Evolutionary conservation across 2,797 vertebrate genomes (phyloP), one percentile per base, ranked within the genome.

Genomic region (Falco cherrug): DNA sequence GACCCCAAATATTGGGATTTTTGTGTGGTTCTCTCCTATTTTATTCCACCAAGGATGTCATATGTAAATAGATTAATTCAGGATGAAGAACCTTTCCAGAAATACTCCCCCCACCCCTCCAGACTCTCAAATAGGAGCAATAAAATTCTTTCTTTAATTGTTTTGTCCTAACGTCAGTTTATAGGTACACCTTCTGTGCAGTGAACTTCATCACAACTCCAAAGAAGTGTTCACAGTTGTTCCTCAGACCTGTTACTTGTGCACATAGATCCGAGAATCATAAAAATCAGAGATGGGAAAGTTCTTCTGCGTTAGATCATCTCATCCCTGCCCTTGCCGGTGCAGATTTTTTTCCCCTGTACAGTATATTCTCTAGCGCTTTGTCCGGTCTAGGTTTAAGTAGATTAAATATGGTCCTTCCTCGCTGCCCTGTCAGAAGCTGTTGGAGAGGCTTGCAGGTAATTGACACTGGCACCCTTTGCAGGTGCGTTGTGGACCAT

Each of bases 361-460:
- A 73, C 65, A 43, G 41, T 83, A 25, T 94, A 90, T 96, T 97
- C 94, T 90, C 85, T 79, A 74, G 80, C 56, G 16, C 87, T 96
- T 95, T 97, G 94, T 92, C 79, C 64, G 35, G 50, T 83, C 92
- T 87, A 95, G 70, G 64, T 97, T 93, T 93, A 97, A 97, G 95
- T 69, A 96, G 91, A 97, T 97, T 96, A 97, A 97, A 96, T 93
- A 61, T 83, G 92, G 91, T 29, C 13, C 61, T 95, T 98, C 96
- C 93, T 97, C 85, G 82, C 57, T 84, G 70, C 80, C 89, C 93
- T 95, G 96, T 94, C 97, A 95, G 88, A 78, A 97, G 57, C 89
- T 68, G 88, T 92, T 96, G 95, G 83, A 84, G 96, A 97, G 61
- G 48, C 87, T 96, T 28, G 11, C 87, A 84, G 83, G 84, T 97